Evolutionary conservation across 35 echinoderm and acorn worm genomes (phyloP).

Genomic region (Anneissia japonica): DNA sequence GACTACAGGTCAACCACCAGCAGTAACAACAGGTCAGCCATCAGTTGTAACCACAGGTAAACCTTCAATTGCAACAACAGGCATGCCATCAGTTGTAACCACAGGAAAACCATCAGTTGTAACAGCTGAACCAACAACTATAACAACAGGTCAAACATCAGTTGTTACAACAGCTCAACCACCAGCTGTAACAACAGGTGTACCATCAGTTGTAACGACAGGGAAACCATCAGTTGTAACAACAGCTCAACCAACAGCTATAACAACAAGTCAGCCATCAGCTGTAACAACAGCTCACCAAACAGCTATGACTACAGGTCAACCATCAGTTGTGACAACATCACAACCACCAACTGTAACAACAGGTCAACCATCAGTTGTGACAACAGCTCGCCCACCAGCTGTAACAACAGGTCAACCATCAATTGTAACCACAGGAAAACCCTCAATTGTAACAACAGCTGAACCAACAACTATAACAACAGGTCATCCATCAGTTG

Average conservation of each 20-base stretch:
- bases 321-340: neutral
- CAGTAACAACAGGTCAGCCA: neutral
- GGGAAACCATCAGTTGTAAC: constrained; percentile 5
- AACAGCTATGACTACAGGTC: neutral
- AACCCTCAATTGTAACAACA: neutral
- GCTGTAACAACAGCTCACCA: neutral
- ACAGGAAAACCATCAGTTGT: neutral
- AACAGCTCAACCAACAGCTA: neutral
- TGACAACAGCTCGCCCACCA: neutral
- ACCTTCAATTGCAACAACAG: neutral
- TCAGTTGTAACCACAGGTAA: neutral
- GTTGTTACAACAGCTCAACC: neutral
- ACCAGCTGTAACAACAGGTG: constrained; percentile 14
- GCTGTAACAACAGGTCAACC: neutral
- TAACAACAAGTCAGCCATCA: neutral
- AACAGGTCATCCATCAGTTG: neutral
- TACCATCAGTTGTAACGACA: neutral
- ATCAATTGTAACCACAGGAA: neutral
- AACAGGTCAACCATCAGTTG: no score
- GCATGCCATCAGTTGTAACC: constrained; percentile 6
- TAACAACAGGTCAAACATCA: neutral
- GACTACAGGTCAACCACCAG: neutral
- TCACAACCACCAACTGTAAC: neutral
- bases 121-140: neutral
- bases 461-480: neutral